These are phyloP conservation scores for Sminthurinus aureus DNA, from an alignment of 2,888 invertebrate genomes.

Conservation along the genomic window DNA sequence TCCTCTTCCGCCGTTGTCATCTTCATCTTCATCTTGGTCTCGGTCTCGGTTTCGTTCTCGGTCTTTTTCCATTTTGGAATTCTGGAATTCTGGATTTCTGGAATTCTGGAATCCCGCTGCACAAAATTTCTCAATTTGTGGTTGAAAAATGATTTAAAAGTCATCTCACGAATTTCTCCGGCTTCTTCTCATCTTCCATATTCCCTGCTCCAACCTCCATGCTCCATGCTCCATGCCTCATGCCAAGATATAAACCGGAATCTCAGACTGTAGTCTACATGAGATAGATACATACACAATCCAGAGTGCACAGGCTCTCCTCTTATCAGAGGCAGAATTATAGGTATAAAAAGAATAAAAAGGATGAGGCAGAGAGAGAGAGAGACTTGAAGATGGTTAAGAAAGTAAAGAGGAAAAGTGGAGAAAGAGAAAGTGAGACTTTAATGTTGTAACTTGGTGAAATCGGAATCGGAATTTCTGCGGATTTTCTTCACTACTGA, in stretches of 20 bases:
- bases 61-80: no score
- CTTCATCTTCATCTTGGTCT: not conserved
- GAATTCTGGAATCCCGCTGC: not conserved
- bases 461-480: no score
- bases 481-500: constrained; percentile 38
- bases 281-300: no score
- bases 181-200: constrained; percentile 19
- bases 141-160: constrained; percentile 36
- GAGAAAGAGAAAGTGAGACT: constrained; percentile 9
- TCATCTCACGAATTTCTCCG: constrained; percentile 37
- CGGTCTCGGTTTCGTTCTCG: not conserved
- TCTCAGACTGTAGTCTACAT: no score
- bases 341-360: no score
- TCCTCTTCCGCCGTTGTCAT: not conserved
- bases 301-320: no score
- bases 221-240: no score
- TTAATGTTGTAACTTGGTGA: constrained; percentile 39
- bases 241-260: no score
- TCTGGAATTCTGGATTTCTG: no score
- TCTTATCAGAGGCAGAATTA: no score
- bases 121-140: constrained; percentile 14
- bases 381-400: no score
- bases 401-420: not conserved
- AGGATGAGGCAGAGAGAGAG: not conserved
- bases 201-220: not conserved